Percentiles rank a stretch among this genome's conserved stretches.
phyloP scores from a whole-genome alignment of 2,797 vertebrate species.

The Manis javanica region DNA sequence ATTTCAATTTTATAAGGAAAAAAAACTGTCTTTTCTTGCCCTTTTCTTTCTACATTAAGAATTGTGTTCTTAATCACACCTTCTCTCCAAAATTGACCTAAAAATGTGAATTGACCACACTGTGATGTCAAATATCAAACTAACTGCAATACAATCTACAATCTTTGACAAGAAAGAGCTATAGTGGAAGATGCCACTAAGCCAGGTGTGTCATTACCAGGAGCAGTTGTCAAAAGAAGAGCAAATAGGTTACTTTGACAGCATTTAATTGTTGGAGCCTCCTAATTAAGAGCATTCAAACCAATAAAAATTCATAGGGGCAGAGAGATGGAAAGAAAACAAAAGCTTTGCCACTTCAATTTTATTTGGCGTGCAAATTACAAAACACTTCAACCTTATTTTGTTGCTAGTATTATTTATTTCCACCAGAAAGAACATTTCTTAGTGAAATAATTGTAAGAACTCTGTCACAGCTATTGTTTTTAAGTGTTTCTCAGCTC shows the following conservation, averaged over 20 bases:
- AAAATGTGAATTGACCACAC: neutral
- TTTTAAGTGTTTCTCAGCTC: neutral
- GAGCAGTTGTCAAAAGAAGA: neutral
- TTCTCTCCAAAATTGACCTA: neutral
- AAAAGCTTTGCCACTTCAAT: neutral
- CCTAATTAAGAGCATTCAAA: neutral
- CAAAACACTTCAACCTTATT: neutral
- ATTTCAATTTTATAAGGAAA: conserved; percentile 35
- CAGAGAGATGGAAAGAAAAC: neutral
- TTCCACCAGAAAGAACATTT: neutral
- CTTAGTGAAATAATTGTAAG: neutral
- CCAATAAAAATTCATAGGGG: neutral
- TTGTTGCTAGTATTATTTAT: neutral
- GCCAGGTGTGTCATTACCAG: neutral
- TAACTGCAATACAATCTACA: neutral
- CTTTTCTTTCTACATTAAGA: conserved; percentile 29
- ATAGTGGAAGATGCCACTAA: neutral
- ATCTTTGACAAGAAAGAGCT: neutral
- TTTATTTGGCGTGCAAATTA: neutral
- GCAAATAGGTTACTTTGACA: neutral
- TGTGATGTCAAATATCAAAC: conserved; percentile 23
- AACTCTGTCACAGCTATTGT: neutral
- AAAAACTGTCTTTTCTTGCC: neutral
- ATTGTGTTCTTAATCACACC: conserved; percentile 15
- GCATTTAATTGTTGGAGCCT: neutral